Conservation (phyloP, 2,797 vertebrate genomes). For the Dipus sagitta region DNA sequence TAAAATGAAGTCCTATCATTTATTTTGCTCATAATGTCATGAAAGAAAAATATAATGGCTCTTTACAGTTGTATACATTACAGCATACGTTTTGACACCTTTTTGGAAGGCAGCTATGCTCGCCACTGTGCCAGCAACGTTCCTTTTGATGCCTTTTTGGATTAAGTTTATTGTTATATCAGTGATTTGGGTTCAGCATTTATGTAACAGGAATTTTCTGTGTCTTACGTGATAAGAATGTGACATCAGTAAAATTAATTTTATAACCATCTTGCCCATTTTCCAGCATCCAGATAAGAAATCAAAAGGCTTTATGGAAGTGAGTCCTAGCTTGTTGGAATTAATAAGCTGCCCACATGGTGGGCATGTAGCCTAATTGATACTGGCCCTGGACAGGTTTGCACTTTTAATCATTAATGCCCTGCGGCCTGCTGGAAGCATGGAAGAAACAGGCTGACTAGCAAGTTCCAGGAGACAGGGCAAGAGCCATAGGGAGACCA, state of each 20-base stretch:
- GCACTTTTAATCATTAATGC: constrained; percentile 77
- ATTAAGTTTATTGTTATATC: constrained; percentile 64
- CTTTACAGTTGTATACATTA: constrained; percentile 54
- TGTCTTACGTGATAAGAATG: constrained; percentile 66
- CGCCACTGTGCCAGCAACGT: too few relatives aligned
- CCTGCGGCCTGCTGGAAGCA: constrained; percentile 72
- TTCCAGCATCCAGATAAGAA: constrained; percentile 20
- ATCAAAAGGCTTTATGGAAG: constrained; percentile 54
- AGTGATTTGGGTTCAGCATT: constrained; percentile 59
- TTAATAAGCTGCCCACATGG: constrained; percentile 70
- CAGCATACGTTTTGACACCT: constrained; percentile 62
- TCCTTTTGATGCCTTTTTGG: not conserved
- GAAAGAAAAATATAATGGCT: constrained; percentile 70
- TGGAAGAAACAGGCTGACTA: constrained; percentile 59
- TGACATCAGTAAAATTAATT: constrained; percentile 77
- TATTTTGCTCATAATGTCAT: constrained; percentile 65
- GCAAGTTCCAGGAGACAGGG: constrained; percentile 13
- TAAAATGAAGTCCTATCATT: not conserved
- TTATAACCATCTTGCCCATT: constrained; percentile 57
- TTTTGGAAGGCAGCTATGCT: not conserved
- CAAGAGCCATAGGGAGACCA: constrained; percentile 23
- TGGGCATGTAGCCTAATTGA: constrained; percentile 61
- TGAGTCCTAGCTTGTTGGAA: constrained; percentile 57
- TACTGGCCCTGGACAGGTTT: constrained; percentile 67
- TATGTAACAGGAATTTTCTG: constrained; percentile 62